phyloP scores from a whole-genome alignment of 1,140 invertebrate species.

The Sinonovacula constricta region DNA sequence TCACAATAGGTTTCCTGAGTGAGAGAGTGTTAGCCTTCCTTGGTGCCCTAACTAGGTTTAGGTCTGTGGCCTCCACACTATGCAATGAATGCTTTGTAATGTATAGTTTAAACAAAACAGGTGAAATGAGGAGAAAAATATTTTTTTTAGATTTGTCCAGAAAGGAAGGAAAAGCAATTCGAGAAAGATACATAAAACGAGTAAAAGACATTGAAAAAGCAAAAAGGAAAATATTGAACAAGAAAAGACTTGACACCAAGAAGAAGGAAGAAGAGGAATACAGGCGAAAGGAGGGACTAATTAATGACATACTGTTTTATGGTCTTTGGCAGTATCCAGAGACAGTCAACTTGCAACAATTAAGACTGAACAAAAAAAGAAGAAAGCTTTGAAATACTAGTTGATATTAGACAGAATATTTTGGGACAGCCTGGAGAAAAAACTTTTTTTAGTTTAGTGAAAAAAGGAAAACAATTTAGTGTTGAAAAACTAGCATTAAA shows the following conservation, averaged over 20 bases:
- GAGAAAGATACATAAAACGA: conserved; percentile 22
- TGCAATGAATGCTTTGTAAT: conserved; percentile 34
- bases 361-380: conserved; percentile 2
- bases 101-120: conserved; percentile 40
- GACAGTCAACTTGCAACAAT: background rate
- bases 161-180: background rate
- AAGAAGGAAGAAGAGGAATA: conserved; percentile 24
- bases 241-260: conserved; percentile 12
- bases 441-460: background rate
- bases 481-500: too few species aligned
- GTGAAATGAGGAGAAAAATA: background rate
- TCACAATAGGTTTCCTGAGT: conserved; percentile 47
- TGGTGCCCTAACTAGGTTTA: conserved; percentile 24
- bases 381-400: conserved; percentile 42
- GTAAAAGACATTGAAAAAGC: background rate
- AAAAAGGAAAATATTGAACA: background rate
- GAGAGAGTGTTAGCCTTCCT: conserved; percentile 41
- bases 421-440: conserved; percentile 9
- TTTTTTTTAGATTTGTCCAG: conserved; percentile 7
- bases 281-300: conserved; percentile 14
- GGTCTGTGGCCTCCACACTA: conserved; percentile 7
- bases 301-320: conserved; percentile 42
- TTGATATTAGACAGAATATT: conserved; percentile 33
- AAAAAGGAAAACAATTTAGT: too few species aligned
- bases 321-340: conserved; percentile 44